Evolutionary conservation across 2,113 vertebrate genomes (phyloP), one percentile per base, ranked within the genome.

Genomic region (Otocyon megalotis): DNA sequence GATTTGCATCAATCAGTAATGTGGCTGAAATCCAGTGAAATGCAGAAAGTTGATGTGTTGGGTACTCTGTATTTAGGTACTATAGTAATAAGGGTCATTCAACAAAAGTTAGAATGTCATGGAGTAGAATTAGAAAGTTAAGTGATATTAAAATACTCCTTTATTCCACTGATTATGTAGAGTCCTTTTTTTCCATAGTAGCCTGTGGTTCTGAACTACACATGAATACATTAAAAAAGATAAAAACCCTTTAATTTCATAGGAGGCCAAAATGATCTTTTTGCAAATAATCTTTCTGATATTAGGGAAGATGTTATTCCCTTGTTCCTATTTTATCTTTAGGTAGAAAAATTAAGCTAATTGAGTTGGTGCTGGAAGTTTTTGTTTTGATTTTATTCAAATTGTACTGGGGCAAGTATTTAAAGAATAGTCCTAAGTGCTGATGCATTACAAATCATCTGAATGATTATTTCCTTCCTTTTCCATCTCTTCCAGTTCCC

Each of bases 211-310:
- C 53, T 83, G 56, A 93, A 43, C n/a, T 48, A 96, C 13, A 62
- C 35, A 88, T 20, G 9, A 83, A 77, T 72, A 76, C 19, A 48
- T 58, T 72, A 5, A 43, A 92, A 80, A 96, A 93, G 28, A 37
- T 37, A 37, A 88, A 84, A 69, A 35, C 5, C 5, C 16, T 67
- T 79, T 48, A 83, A 53, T 76, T 94, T 92, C 54, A 94, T 53
- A 81, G 37, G 43, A 62, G 24, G 54, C n/a, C 80, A 90, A 97
- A 92, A 94, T 89, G 20, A 83, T 58, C 20, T 74, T 95, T 96
- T 88, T 91, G 86, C 54, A 94, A 84, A 74, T 89, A 80, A 92
- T 94, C 35, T 65, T 86, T 94, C 50, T 92, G 88, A 82, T 86
- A 19, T 80, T 72, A 76, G 20, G n/a, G n/a, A 30, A 90, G 88